These are phyloP conservation scores for Acanthurus tractus DNA, from an alignment of 2,797 vertebrate species.

Conservation along the genomic window DNA sequence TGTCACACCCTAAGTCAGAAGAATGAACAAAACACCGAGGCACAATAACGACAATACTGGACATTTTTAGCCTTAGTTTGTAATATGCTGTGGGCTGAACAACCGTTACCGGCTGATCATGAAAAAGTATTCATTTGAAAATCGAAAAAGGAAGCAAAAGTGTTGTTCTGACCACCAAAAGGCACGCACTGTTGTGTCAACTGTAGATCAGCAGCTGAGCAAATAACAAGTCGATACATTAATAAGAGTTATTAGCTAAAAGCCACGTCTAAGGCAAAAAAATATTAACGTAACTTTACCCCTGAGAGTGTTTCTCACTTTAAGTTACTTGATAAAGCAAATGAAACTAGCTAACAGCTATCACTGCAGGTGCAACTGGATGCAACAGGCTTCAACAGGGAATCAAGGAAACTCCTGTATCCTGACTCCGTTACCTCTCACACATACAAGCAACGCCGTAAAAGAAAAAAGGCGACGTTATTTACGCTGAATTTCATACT, in stretches of 20 bases:
- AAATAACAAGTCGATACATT: not conserved
- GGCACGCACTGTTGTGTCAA: fast-evolving
- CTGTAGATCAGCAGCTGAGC: fast-evolving
- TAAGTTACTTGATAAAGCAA: too few species aligned
- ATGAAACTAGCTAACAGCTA: not conserved
- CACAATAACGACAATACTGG: not conserved
- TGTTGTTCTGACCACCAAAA: not conserved
- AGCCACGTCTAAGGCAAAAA: too few species aligned
- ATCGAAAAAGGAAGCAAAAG: not conserved
- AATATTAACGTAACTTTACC: too few species aligned
- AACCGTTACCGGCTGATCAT: fast-evolving
- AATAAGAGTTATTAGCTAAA: not conserved
- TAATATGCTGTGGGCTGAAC: fast-evolving
- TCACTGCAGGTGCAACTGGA: constrained; percentile 73
- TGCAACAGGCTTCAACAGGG: constrained; percentile 60
- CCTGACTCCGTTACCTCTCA: not conserved
- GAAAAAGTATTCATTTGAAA: not conserved
- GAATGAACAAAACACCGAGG: not conserved
- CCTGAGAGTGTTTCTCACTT: too few species aligned
- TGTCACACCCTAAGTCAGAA: constrained; percentile 16
- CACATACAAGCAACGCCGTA: not conserved
- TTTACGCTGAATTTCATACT: too few species aligned
- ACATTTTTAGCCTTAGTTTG: not conserved
- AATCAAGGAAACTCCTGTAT: constrained; percentile 2
- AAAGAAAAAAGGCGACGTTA: too few species aligned